Evolutionary conservation across 2,888 invertebrate genomes (phyloP), one percentile per base, ranked within the genome.

Genomic region (Drosophila meridiana): DNA sequence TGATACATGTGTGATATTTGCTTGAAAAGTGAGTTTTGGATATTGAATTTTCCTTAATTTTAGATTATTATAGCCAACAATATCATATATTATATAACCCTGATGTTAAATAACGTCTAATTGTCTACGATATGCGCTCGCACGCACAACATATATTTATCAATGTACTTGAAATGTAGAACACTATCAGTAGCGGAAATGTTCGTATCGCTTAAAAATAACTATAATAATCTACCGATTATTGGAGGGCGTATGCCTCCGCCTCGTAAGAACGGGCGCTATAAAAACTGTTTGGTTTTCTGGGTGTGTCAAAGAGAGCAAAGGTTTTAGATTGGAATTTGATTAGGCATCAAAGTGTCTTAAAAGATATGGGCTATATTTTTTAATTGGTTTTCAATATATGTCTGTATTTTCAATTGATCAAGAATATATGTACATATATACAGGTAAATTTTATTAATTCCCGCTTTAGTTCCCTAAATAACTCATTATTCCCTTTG

Each of bases 121-220:
- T 53, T 56, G 30, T 40, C 56, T 42, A 7, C 13, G 34, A 52
- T 52, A 52, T 36, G 13, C 52, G 20, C 1, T 42, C 40, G n/a
- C 48, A 56, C 47, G 14, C 47, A 26, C 52, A 34, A 11, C 50
- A 34, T 36, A 52, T 36, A 26, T 52, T 56, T 38, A 56, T 60
- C 30, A 67, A 40, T 48, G 30, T 69, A 62, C 43, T 59, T 52
- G 28, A n/a, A 63, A 36, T 47, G 53, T 57, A 13, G n/a, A 57
- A 45, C 42, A 48, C 52, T 86, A 84, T 86, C 81, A 61, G 57
- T 28, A 53, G 58, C 75, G 86, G 83, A 86, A 88, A 83, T 72
- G 78, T 83, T 60, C 60, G 40, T 65, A 76, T 76, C 69, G 53
- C 56, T 69, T 66, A 70, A 50, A 76, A 86, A 83, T 71, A 76